Conservation (phyloP, 2,797 vertebrate species). For the Chanos chanos region DNA sequence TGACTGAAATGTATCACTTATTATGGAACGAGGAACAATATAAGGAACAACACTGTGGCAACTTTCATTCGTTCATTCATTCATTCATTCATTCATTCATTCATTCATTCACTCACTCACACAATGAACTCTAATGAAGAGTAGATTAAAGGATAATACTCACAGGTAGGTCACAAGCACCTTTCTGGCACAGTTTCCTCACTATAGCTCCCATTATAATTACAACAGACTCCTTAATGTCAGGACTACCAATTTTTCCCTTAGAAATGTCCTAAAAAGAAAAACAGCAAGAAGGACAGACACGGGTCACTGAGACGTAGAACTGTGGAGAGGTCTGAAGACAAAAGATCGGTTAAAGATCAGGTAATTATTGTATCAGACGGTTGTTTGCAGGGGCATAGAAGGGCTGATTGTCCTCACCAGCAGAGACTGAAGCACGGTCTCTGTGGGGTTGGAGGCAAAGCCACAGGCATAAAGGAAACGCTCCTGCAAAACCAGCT, state of each 20-base stretch:
- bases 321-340: too few species aligned
- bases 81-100: too few species aligned
- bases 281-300: constrained; percentile 13
- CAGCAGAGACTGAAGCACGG: constrained; percentile 80
- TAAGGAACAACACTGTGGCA: too few species aligned
- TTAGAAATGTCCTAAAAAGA: constrained; percentile 77
- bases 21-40: too few species aligned
- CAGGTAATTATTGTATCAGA: too few species aligned
- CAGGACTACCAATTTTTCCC: constrained; percentile 79
- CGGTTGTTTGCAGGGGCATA: too few species aligned
- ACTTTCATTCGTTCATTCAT: too few species aligned
- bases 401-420: constrained; percentile 82
- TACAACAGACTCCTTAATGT: constrained; percentile 89
- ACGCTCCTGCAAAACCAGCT: constrained; percentile 82
- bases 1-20: too few species aligned
- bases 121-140: too few species aligned
- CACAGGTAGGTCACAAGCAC: constrained; percentile 84
- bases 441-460: constrained; percentile 87
- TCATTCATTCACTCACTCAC: too few species aligned
- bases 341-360: too few species aligned
- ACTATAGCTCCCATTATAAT: constrained; percentile 90
- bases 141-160: constrained; percentile 58
- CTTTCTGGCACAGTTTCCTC: constrained; percentile 84
- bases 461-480: constrained; percentile 96
- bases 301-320: too few species aligned